Evolutionary conservation across 2,113 vertebrate genomes (phyloP).

Genomic region (Coryphaenoides rupestris): DNA sequence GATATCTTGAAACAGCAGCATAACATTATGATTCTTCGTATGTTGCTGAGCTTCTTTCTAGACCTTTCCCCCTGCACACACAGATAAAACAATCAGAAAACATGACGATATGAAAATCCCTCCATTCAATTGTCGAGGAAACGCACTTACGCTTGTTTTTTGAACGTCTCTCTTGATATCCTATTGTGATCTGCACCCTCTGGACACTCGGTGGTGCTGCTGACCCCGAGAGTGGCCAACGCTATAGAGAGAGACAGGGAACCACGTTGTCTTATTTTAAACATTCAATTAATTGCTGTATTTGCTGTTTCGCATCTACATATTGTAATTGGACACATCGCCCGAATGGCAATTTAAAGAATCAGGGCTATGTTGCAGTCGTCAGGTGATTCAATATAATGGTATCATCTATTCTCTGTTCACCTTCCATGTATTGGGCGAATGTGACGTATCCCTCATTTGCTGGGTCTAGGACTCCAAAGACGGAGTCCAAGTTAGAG

Average conservation of each 20-base stretch:
- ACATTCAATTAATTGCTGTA: not conserved
- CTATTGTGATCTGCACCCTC: slow-evolving; percentile 57
- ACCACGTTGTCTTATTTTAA: not conserved
- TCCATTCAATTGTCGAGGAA: not conserved
- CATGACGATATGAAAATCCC: not conserved
- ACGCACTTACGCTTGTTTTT: slow-evolving; percentile 64
- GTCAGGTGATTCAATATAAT: no score
- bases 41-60: slow-evolving; percentile 56
- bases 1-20: no score
- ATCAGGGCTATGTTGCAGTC: no score
- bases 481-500: slow-evolving; percentile 62
- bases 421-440: slow-evolving; percentile 69
- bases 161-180: slow-evolving; percentile 68
- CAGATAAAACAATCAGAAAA: slow-evolving; percentile 11
- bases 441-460: slow-evolving; percentile 56
- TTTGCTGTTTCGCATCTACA: no score
- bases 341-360: no score
- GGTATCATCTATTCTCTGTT: slow-evolving; percentile 5
- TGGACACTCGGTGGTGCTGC: slow-evolving; percentile 59
- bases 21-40: slow-evolving; percentile 12
- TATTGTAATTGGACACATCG: no score
- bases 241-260: slow-evolving; percentile 52
- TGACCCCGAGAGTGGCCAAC: slow-evolving; percentile 65
- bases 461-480: slow-evolving; percentile 65
- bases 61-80: slow-evolving; percentile 55